These are phyloP conservation scores for Acropora tenuis DNA, from an alignment of 64 coral and sea anemone species.

Conservation along the genomic window DNA sequence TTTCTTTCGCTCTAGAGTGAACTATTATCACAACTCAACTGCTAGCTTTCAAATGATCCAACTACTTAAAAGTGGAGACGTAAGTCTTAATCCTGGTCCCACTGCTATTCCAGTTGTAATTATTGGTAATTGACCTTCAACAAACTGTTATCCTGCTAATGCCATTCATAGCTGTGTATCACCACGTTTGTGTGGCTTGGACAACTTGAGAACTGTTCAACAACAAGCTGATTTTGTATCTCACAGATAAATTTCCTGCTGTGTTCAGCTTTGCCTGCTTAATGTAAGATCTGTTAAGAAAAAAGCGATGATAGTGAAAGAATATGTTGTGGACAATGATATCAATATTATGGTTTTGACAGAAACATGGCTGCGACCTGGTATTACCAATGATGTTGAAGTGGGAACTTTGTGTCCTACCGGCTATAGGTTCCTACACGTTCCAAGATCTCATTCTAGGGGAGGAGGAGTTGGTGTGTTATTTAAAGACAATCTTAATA, in stretches of 20 bases:
- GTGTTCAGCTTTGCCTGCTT: no score
- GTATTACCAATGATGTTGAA: no score
- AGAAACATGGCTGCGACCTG: no score
- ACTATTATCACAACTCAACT: constrained; percentile 62
- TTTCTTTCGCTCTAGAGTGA: constrained; percentile 61
- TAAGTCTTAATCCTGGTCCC: constrained; percentile 61
- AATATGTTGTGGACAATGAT: no score
- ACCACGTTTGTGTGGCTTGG: no score
- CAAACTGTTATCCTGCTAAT: neutral
- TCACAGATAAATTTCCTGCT: neutral
- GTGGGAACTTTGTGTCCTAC: no score
- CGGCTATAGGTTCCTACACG: neutral
- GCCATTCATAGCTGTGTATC: neutral
- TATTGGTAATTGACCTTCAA: neutral
- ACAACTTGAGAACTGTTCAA: neutral
- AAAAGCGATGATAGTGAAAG: constrained; percentile 18
- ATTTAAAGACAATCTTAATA: constrained; percentile 19
- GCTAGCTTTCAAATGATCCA: constrained; percentile 60
- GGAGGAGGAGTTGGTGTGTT: constrained; percentile 34
- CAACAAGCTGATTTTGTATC: constrained; percentile 3
- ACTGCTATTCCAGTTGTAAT: constrained; percentile 1
- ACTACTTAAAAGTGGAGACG: constrained; percentile 53
- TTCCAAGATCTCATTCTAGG: constrained; percentile 4
- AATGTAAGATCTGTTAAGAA: constrained; percentile 26
- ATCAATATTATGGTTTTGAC: no score